These are phyloP conservation scores for Acarapis woodi DNA, from an alignment of 1,140 invertebrate genomes.

Conservation along the genomic window DNA sequence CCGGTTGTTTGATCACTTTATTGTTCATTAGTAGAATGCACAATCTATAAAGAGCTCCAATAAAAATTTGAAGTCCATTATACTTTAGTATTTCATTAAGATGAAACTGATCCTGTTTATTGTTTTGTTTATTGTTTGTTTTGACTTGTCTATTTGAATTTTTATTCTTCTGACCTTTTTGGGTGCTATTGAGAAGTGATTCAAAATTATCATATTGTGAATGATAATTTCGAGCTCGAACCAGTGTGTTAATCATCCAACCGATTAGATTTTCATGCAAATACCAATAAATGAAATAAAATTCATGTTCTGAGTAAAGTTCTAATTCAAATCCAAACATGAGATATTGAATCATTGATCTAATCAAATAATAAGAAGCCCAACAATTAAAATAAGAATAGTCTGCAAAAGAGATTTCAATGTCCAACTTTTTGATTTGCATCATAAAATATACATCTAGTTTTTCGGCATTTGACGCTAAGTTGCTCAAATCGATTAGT, in stretches of 20 bases:
- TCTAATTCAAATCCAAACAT: conserved; percentile 80
- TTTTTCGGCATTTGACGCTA: conserved; percentile 59
- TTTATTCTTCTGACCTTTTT: conserved; percentile 15
- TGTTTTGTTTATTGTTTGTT: too few relatives aligned
- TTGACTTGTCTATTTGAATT: conserved; percentile 25
- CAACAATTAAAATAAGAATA: conserved; percentile 75
- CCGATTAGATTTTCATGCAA: conserved; percentile 78
- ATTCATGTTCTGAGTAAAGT: conserved; percentile 83
- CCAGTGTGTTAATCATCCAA: conserved; percentile 65
- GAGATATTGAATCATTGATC: conserved; percentile 82
- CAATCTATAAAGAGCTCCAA: too few relatives aligned
- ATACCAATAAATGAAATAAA: conserved; percentile 87
- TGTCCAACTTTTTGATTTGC: conserved; percentile 32
- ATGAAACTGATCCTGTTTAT: too few relatives aligned
- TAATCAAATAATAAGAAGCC: conserved; percentile 77
- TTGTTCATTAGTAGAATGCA: too few relatives aligned
- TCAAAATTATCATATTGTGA: too few relatives aligned
- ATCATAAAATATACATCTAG: conserved; percentile 44
- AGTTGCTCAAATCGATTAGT: conserved; percentile 52
- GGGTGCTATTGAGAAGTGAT: too few relatives aligned
- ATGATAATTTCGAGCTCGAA: conserved; percentile 51
- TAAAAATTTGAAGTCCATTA: too few relatives aligned
- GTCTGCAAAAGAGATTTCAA: conserved; percentile 34
- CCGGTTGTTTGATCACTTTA: too few relatives aligned
- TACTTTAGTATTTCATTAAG: too few relatives aligned